Percentiles rank a stretch among this genome's conserved stretches.
Evolutionary conservation across 2,113 vertebrate genomes (phyloP).

Genomic region (Eupsittula cactorum): DNA sequence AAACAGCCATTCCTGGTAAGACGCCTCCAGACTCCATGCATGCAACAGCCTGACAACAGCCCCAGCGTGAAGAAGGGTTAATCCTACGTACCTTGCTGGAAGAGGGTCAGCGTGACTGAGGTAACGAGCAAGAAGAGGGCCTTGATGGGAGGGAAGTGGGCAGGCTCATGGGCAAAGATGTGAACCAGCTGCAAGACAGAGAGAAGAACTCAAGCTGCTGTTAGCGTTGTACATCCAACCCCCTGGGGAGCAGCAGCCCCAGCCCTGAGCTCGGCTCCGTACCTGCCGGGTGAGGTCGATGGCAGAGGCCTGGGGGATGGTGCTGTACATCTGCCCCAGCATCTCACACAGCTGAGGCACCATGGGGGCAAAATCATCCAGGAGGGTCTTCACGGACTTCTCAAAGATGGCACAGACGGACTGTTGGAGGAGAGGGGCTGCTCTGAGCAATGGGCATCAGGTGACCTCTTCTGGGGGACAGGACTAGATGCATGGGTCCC

Average conservation of each 20-base stretch:
- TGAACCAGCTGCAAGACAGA: conserved; percentile 89
- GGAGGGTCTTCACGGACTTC: conserved; percentile 97
- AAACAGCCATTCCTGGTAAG: conserved; percentile 58
- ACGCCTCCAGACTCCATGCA: conserved; percentile 57
- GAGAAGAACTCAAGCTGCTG: not conserved
- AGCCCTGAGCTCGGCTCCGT: not conserved
- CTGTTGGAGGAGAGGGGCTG: conserved; percentile 67
- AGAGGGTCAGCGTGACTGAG: conserved; percentile 95
- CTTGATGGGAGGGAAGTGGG: conserved; percentile 96
- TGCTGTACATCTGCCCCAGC: conserved; percentile 99
- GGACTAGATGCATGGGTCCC: not conserved
- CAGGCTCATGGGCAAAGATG: conserved; percentile 96
- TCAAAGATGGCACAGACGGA: conserved; percentile 98
- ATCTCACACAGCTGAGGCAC: conserved; percentile 98
- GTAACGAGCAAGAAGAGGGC: conserved; percentile 97
- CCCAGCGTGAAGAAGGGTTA: conserved; percentile 19
- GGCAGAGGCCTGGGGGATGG: conserved; percentile 96
- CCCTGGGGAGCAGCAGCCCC: not conserved
- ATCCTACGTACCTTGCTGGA: conserved; percentile 94
- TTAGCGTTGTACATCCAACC: not conserved
- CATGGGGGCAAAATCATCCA: conserved; percentile 98
- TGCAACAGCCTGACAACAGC: conserved; percentile 56
- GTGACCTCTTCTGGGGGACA: not conserved
- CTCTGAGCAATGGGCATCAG: not conserved
- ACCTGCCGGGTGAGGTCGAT: conserved; percentile 98